Conservation (phyloP, 35 echinoderm and acorn worm genomes). For the Lytechinus pictus region DNA sequence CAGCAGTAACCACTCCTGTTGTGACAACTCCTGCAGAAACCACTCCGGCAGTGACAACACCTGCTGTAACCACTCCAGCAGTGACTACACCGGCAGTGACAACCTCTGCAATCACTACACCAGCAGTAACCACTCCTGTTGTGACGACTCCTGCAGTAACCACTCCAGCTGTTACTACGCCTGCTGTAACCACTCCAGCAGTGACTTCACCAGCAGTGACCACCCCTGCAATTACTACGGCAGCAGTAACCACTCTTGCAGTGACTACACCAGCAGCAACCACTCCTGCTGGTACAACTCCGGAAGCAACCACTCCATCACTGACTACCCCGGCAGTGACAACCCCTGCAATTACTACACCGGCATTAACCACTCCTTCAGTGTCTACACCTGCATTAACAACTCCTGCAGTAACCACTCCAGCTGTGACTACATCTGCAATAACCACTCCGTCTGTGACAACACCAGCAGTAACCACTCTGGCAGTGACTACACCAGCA, state of each 20-base stretch:
- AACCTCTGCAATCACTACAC: background rate
- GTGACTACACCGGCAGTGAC: background rate
- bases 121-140: slow-evolving; percentile 46
- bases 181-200: background rate
- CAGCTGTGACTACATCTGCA: background rate
- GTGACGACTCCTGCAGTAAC: slow-evolving; percentile 14
- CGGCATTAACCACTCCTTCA: background rate
- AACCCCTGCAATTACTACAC: background rate
- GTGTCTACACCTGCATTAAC: background rate
- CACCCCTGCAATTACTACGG: slow-evolving; percentile 1
- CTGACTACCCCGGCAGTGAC: slow-evolving; percentile 18
- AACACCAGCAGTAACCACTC: slow-evolving; percentile 4
- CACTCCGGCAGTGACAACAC: background rate
- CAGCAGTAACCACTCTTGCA: slow-evolving; percentile 1
- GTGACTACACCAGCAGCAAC: slow-evolving; percentile 41
- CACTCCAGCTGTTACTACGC: slow-evolving; percentile 1
- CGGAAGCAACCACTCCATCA: slow-evolving; percentile 25
- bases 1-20: slow-evolving; percentile 18
- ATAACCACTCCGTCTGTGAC: background rate
- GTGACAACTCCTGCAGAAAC: slow-evolving; percentile 27
- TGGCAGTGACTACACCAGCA: background rate
- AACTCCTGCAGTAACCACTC: background rate
- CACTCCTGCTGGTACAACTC: background rate
- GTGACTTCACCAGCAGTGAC: background rate
- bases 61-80: background rate